Conservation (phyloP, 2,113 vertebrate species). For the Xenus cinereus region DNA sequence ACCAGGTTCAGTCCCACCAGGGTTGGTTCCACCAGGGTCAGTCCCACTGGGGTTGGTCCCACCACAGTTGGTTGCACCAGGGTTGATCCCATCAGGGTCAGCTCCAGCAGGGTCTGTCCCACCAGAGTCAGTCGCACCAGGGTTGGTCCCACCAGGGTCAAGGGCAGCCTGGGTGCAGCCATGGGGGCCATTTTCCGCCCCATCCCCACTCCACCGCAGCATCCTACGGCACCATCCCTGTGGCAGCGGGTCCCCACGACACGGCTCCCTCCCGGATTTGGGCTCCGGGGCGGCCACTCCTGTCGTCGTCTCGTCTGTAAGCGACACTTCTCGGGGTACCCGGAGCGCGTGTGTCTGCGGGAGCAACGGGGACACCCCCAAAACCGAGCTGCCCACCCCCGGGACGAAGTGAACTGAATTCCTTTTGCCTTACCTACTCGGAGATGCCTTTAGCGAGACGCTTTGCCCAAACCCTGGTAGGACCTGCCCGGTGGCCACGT, state of each 20-base stretch:
- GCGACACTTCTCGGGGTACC: accelerated
- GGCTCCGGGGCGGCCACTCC: not conserved
- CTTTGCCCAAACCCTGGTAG: not conserved
- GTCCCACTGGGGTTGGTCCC: too few species aligned
- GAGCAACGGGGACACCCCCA: not conserved
- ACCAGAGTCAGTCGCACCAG: too few species aligned
- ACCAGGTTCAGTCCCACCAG: too few species aligned
- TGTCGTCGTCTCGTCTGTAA: not conserved
- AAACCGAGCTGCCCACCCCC: not conserved
- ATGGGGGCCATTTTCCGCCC: accelerated
- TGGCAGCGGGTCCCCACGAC: not conserved
- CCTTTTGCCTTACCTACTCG: constrained; percentile 51
- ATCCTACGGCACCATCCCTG: not conserved
- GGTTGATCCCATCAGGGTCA: not conserved
- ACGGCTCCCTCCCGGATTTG: not conserved
- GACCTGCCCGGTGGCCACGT: not conserved
- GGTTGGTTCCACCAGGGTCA: not conserved
- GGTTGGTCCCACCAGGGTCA: not conserved
- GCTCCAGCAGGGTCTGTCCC: not conserved
- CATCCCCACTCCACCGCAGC: not conserved
- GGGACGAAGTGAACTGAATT: not conserved
- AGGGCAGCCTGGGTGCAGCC: not conserved
- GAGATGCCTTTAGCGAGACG: constrained; percentile 31
- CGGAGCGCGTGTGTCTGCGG: accelerated
- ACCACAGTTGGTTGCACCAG: too few species aligned